Conservation (phyloP, 2,888 invertebrate genomes). For the Trichopria drosophilae region DNA sequence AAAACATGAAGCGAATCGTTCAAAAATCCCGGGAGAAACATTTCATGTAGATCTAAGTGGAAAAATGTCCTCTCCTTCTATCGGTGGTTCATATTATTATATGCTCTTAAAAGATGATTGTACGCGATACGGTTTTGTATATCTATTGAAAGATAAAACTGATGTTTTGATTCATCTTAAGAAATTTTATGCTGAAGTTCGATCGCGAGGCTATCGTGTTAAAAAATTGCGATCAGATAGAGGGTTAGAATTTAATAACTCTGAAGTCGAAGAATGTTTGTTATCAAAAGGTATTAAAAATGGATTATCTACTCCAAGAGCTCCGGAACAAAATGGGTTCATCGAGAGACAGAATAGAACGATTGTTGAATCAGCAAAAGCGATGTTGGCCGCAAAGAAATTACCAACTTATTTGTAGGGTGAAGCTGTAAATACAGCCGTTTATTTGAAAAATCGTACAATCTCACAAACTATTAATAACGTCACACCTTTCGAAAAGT, state of each 20-base stretch:
- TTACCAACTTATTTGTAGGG: conserved; percentile 19
- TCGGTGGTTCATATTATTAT: neutral
- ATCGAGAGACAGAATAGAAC: conserved; percentile 22
- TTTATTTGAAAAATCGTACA: conserved; percentile 5
- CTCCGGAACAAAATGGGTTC: conserved; percentile 24
- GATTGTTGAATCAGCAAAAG: conserved; percentile 19
- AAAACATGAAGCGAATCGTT: conserved; percentile 6
- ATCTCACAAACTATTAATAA: neutral
- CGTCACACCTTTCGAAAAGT: neutral
- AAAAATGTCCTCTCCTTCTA: neutral
- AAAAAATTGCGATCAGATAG: conserved; percentile 6
- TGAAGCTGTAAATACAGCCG: conserved; percentile 4
- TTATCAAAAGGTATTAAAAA: conserved; percentile 6
- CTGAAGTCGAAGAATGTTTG: conserved; percentile 5
- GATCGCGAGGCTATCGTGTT: no score
- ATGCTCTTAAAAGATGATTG: conserved; percentile 13
- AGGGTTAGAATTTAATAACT: conserved; percentile 3
- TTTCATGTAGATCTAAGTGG: conserved; percentile 14
- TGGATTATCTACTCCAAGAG: conserved; percentile 12
- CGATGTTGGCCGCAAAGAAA: conserved; percentile 19
- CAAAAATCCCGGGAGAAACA: neutral
- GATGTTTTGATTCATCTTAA: neutral
- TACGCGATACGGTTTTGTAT: conserved; percentile 8
- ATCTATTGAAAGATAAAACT: conserved; percentile 2
- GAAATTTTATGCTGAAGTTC: conserved; percentile 2